These are phyloP conservation scores for Platycnemis pennipes DNA, from an alignment of 2,888 invertebrate genomes.

Conservation along the genomic window DNA sequence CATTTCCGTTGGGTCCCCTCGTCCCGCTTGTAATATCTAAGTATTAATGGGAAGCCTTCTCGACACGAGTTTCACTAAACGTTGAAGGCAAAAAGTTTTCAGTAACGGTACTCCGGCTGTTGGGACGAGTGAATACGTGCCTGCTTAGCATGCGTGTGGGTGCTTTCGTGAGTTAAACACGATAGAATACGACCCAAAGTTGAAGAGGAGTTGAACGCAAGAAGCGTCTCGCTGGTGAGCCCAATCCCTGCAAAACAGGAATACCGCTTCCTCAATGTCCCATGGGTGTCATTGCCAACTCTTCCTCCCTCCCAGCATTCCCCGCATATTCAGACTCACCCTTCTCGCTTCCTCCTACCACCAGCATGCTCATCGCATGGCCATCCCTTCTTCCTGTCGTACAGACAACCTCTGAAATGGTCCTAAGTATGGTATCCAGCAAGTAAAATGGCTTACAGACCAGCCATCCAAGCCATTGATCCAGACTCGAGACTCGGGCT, in stretches of 20 bases:
- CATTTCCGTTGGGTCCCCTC: too few species aligned
- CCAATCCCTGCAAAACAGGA: conserved; percentile 49
- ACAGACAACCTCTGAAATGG: neutral
- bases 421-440: neutral
- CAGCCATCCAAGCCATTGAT: neutral
- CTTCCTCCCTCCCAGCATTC: neutral
- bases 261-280: conserved; percentile 62
- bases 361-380: neutral
- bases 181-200: conserved; percentile 31
- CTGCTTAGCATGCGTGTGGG: conserved; percentile 26
- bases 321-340: neutral
- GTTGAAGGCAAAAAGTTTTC: neutral
- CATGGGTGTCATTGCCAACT: conserved; percentile 29
- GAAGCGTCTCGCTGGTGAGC: neutral
- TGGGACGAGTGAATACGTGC: neutral
- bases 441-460: neutral
- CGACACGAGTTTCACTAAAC: neutral
- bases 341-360: neutral
- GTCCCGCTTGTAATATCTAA: neutral
- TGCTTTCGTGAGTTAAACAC: neutral
- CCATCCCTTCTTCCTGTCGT: conserved; percentile 9
- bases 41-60: neutral
- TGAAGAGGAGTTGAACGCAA: neutral
- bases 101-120: conserved; percentile 4
- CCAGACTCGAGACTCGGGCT: neutral